Evolutionary conservation across 2,113 vertebrate species (phyloP).

Genomic region (Emydocephalus ijimae): DNA sequence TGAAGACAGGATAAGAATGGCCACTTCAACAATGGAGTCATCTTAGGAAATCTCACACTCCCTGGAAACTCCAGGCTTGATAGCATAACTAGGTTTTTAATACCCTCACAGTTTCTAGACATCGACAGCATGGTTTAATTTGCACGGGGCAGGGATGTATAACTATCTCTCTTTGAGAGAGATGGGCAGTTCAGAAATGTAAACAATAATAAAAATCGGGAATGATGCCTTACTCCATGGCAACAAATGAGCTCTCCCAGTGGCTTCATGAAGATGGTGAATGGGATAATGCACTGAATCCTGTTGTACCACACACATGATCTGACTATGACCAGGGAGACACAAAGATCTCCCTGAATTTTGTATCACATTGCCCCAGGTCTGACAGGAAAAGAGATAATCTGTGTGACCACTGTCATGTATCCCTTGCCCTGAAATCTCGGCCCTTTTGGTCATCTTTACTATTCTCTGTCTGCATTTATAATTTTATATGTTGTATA

Average conservation of each 20-base stretch:
- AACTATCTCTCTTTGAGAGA: not conserved
- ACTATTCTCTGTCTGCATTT: not conserved
- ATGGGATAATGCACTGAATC: not conserved
- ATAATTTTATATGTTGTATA: not conserved
- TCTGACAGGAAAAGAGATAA: not conserved
- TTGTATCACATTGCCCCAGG: not conserved
- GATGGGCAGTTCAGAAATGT: not conserved
- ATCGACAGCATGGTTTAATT: not conserved
- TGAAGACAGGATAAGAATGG: not conserved
- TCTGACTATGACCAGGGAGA: not conserved
- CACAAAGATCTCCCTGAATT: not conserved
- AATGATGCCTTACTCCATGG: not conserved
- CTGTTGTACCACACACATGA: not conserved
- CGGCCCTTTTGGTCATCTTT: not conserved
- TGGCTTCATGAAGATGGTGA: not conserved
- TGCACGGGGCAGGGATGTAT: not conserved
- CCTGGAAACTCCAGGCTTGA: not conserved
- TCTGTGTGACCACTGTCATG: not conserved
- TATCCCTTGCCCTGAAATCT: not conserved
- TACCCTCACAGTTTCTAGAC: not conserved
- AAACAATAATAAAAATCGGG: not conserved
- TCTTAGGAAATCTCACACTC: not conserved
- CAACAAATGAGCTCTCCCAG: not conserved
- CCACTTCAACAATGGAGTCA: not conserved
- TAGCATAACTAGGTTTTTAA: not conserved